phyloP scores from a whole-genome alignment of 2,797 vertebrate genomes.

The Clarias fuscus region DNA sequence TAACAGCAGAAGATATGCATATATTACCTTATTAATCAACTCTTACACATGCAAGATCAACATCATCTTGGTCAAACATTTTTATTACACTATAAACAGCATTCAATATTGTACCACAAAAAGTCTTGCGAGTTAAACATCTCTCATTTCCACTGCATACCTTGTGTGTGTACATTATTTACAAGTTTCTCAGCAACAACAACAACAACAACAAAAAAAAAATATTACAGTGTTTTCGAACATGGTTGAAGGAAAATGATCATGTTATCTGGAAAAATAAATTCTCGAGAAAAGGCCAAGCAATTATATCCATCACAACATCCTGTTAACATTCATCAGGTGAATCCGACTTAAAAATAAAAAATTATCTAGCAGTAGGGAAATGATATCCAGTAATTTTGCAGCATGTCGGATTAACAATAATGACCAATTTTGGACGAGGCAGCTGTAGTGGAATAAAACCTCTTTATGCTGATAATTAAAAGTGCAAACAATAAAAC shows the following conservation, averaged over 20 bases:
- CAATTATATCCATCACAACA: slow-evolving; percentile 18
- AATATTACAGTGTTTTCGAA: slow-evolving; percentile 39
- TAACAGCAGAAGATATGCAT: neutral
- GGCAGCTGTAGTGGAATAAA: slow-evolving; percentile 35
- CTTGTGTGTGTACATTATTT: slow-evolving; percentile 79
- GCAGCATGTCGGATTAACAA: slow-evolving; percentile 1
- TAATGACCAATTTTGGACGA: slow-evolving; percentile 10
- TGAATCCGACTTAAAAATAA: slow-evolving; percentile 34
- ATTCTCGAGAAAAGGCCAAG: slow-evolving; percentile 27
- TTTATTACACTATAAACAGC: slow-evolving; percentile 80
- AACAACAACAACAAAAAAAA: slow-evolving; percentile 36
- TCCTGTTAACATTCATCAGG: slow-evolving; percentile 42
- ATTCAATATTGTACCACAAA: slow-evolving; percentile 70
- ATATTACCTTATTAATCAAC: neutral
- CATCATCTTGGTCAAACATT: slow-evolving; percentile 72
- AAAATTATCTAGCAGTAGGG: slow-evolving; percentile 17
- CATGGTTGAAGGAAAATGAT: slow-evolving; percentile 31
- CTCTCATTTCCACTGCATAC: slow-evolving; percentile 69
- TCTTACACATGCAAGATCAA: neutral
- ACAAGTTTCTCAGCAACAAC: slow-evolving; percentile 70
- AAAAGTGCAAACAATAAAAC: slow-evolving; percentile 62
- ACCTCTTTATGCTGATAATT: slow-evolving; percentile 61
- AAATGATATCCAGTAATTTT: neutral
- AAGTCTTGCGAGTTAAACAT: slow-evolving; percentile 71
- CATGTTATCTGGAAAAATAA: slow-evolving; percentile 35